Conservation (phyloP, 2,113 vertebrate species). For the Oreotrochilus melanogaster region DNA sequence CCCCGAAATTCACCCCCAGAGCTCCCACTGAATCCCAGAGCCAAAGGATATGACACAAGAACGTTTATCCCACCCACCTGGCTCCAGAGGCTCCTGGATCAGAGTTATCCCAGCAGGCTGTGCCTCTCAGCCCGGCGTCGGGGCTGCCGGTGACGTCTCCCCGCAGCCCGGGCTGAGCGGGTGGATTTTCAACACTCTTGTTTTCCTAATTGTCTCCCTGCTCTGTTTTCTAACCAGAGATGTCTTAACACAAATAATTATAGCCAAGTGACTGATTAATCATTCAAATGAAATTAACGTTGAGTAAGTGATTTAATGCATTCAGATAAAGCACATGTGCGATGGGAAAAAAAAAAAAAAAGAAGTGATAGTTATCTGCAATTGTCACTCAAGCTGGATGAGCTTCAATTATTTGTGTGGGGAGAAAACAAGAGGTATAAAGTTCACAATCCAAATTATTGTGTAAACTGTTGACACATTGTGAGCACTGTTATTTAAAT, state of each 20-base stretch:
- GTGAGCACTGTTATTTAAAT: constrained; percentile 29
- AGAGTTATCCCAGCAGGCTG: rapidly evolving
- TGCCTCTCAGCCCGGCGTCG: rapidly evolving
- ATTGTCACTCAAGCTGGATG: constrained; percentile 27
- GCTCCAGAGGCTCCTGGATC: rapidly evolving
- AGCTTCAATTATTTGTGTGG: constrained; percentile 1
- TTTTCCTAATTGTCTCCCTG: constrained; percentile 6
- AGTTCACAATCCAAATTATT: constrained; percentile 43
- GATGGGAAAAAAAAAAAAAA: background rate
- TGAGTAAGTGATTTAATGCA: constrained; percentile 8
- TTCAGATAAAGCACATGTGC: constrained; percentile 30
- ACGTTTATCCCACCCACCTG: background rate
- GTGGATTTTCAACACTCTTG: background rate
- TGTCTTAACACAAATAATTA: constrained; percentile 53
- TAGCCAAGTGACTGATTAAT: constrained; percentile 46
- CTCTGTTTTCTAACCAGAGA: constrained; percentile 28
- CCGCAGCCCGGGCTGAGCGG: background rate
- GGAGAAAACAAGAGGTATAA: constrained; percentile 22
- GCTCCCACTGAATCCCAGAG: background rate
- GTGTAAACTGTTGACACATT: constrained; percentile 40
- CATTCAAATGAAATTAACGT: constrained; percentile 46
- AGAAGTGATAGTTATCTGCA: constrained; percentile 1
- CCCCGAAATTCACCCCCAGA: background rate
- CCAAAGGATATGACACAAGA: background rate
- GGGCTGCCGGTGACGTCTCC: background rate